Conservation (phyloP, 2,113 vertebrate genomes). For the Amia ocellicauda region DNA sequence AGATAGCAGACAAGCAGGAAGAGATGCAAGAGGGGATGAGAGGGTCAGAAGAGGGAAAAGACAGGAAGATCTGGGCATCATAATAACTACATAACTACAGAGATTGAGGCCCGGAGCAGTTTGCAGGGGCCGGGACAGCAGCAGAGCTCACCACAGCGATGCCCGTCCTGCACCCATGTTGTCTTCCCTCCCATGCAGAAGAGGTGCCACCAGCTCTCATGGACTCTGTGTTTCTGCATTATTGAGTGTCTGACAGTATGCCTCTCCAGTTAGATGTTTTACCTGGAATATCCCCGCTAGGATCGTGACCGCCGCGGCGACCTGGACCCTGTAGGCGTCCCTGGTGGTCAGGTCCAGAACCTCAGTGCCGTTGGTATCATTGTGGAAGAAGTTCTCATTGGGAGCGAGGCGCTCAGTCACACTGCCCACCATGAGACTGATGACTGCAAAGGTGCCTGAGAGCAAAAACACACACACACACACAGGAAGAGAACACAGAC, state of each 20-base stretch:
- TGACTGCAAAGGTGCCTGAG: conserved; percentile 87
- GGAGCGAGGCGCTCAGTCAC: conserved; percentile 78
- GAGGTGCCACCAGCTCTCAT: not conserved
- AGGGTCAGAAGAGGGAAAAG: too few species aligned
- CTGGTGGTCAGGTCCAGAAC: conserved; percentile 47
- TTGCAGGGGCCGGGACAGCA: too few species aligned
- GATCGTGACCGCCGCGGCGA: conserved; percentile 81
- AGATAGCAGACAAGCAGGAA: too few species aligned
- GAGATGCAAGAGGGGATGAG: too few species aligned
- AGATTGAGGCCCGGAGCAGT: too few species aligned
- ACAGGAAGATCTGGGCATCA: too few species aligned
- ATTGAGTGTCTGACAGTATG: conserved; percentile 33
- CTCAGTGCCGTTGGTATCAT: conserved; percentile 58
- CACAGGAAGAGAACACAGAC: too few species aligned
- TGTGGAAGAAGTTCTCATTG: conserved; percentile 56
- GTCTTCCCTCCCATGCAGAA: not conserved
- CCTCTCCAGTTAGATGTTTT: conserved; percentile 57
- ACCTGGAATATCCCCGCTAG: conserved; percentile 90
- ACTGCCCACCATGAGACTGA: conserved; percentile 93
- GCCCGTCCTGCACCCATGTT: too few species aligned
- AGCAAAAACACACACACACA: conserved; percentile 4
- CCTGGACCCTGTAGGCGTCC: conserved; percentile 68
- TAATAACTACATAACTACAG: too few species aligned
- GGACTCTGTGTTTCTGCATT: not conserved
- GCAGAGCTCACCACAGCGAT: too few species aligned